Conservation (phyloP, 1,140 invertebrate species). For the Galleria mellonella region DNA sequence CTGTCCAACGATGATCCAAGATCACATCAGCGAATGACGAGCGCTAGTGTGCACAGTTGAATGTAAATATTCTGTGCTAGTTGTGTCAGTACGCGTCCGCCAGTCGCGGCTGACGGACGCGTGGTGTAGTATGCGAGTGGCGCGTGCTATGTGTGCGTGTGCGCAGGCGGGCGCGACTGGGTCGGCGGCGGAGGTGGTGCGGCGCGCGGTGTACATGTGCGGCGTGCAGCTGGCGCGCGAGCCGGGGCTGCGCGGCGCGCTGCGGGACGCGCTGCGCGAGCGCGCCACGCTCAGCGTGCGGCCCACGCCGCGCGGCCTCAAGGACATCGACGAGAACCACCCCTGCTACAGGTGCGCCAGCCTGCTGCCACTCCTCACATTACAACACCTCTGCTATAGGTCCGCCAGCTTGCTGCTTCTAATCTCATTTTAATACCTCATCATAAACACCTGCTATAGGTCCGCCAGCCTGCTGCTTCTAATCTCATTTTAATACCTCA, state of each 20-base stretch:
- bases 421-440: no score
- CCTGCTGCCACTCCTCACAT: constrained; percentile 9
- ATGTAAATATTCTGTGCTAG: no score
- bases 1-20: no score
- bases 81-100: no score
- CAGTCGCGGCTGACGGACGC: no score
- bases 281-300: constrained; percentile 87
- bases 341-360: constrained; percentile 85
- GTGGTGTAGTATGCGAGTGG: no score
- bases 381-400: constrained; percentile 51
- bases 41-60: no score
- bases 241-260: constrained; percentile 89
- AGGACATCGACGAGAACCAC: constrained; percentile 96
- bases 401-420: no score
- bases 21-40: no score
- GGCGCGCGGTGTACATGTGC: constrained; percentile 95
- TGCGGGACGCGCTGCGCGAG: constrained; percentile 94
- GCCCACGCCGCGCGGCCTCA: constrained; percentile 94
- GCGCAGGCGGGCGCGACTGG: constrained; percentile 36
- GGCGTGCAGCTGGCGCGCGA: constrained; percentile 94
- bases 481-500: no score
- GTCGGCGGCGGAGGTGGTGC: constrained; percentile 84
- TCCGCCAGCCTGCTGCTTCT: no score
- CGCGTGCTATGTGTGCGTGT: constrained; percentile 17
- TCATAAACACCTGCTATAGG: constrained; percentile 82